A percentile compares a stretch with the other conserved stretches of the same genome.
Conservation (phyloP, 2,797 vertebrate species). For the Catamblyrhynchus diadema region DNA sequence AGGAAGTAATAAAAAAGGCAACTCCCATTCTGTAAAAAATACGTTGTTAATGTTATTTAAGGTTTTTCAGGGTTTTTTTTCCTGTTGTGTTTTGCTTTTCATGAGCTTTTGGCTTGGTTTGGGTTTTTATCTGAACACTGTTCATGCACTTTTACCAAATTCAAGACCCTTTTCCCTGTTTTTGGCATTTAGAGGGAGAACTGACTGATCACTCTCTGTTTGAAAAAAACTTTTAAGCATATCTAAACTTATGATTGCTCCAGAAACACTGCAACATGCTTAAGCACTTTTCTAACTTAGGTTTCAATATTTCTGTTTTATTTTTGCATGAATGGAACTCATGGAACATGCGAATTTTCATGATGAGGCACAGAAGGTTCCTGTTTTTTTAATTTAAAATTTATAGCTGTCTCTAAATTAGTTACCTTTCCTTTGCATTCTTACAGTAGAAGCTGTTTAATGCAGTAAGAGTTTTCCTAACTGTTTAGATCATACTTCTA, state of each 20-base stretch:
- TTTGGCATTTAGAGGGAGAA: background rate
- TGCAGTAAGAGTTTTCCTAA: background rate
- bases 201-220: background rate
- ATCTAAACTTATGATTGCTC: background rate
- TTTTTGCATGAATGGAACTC: background rate
- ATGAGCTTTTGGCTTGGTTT: background rate
- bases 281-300: background rate
- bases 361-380: background rate
- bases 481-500: background rate
- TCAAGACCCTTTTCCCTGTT: background rate
- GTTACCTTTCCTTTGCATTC: background rate
- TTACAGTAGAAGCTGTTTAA: background rate
- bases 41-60: background rate
- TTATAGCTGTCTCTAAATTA: background rate
- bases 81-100: background rate
- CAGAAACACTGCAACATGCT: background rate
- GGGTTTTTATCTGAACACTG: background rate
- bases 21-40: background rate
- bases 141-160: background rate
- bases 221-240: background rate
- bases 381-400: background rate
- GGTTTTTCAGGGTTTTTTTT: rapidly evolving
- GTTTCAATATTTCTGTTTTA: background rate
- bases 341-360: rapidly evolving
- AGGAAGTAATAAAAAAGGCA: background rate